These are phyloP conservation scores for Eriosoma lanigerum DNA, from an alignment of 1,140 invertebrate genomes.

Conservation along the genomic window DNA sequence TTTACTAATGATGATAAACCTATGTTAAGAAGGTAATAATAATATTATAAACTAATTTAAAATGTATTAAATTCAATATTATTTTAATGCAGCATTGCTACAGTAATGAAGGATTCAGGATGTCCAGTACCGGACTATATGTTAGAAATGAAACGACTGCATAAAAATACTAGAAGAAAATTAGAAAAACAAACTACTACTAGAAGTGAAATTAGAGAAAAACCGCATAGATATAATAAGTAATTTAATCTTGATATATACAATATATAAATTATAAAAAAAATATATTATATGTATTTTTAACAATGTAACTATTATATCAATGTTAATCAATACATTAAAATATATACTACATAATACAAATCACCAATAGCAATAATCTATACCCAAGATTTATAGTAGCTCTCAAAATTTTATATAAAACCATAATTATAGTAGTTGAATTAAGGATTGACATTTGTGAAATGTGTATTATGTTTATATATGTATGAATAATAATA, in stretches of 20 bases:
- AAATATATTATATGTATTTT: too few relatives aligned
- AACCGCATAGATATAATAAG: conserved; percentile 51
- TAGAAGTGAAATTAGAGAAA: conserved; percentile 67
- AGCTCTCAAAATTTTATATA: too few relatives aligned
- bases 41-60: background rate
- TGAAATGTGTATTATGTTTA: too few relatives aligned
- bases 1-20: conserved; percentile 86
- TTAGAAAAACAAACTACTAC: conserved; percentile 64
- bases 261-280: too few relatives aligned
- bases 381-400: too few relatives aligned
- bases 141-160: conserved; percentile 74
- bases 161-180: conserved; percentile 67
- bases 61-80: conserved; percentile 18
- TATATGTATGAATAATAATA: too few relatives aligned
- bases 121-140: conserved; percentile 89
- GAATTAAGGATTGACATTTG: too few relatives aligned
- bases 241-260: conserved; percentile 2
- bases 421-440: too few relatives aligned
- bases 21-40: conserved; percentile 75
- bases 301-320: too few relatives aligned
- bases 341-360: too few relatives aligned
- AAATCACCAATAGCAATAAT: too few relatives aligned
- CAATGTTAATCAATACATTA: too few relatives aligned
- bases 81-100: conserved; percentile 71
- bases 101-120: conserved; percentile 83